Evolutionary conservation across 2,888 invertebrate genomes (phyloP).

Genomic region (Caenorhabditis angaria): DNA sequence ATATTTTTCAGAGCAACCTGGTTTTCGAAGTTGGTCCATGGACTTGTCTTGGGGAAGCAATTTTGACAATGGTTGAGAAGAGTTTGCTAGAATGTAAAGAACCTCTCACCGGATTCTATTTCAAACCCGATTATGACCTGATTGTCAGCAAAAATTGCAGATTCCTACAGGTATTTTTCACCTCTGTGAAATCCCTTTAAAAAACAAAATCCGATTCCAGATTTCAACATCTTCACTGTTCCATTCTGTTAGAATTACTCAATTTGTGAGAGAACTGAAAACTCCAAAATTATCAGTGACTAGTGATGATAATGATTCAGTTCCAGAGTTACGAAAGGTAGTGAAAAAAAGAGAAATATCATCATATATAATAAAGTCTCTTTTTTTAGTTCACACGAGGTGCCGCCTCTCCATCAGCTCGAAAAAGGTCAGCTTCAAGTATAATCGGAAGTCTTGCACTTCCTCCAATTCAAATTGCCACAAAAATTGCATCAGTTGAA

Average conservation of each 20-base stretch:
- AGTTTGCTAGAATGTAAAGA: conserved; percentile 24
- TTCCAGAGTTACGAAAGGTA: neutral
- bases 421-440: conserved; percentile 36
- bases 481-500: conserved; percentile 36
- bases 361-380: conserved; percentile 3
- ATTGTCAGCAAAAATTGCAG: conserved; percentile 34
- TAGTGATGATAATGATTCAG: conserved; percentile 13
- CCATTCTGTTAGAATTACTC: conserved; percentile 32
- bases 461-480: conserved; percentile 23
- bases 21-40: conserved; percentile 95
- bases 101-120: conserved; percentile 22
- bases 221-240: conserved; percentile 29
- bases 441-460: conserved; percentile 20
- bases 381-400: neutral
- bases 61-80: conserved; percentile 44
- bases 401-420: neutral
- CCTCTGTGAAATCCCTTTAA: too few species aligned
- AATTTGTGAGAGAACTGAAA: conserved; percentile 30
- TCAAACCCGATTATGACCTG: conserved; percentile 37
- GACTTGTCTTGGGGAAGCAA: conserved; percentile 85
- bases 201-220: conserved; percentile 12
- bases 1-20: conserved; percentile 46
- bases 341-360: neutral
- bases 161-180: conserved; percentile 38
- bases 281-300: conserved; percentile 32